phyloP scores from a whole-genome alignment of 2,888 invertebrate genomes.

The Ectobius pallidus region DNA sequence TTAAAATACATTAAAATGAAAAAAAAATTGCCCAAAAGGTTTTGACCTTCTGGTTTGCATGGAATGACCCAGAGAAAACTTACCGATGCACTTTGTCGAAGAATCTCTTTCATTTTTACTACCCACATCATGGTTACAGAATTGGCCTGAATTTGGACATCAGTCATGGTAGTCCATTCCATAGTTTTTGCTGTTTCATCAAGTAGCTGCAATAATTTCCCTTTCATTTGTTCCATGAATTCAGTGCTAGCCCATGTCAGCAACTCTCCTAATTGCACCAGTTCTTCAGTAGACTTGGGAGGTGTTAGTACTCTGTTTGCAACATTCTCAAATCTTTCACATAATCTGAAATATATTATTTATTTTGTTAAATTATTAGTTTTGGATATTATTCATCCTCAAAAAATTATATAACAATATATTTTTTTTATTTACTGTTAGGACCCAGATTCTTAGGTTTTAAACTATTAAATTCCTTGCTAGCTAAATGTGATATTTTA shows the following conservation, averaged over 20 bases:
- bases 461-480: no score
- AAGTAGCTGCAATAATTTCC: conserved; percentile 71
- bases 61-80: background rate
- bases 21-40: background rate
- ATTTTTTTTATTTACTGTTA: background rate
- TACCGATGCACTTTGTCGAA: conserved; percentile 75
- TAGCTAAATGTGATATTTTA: no score
- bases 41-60: no score
- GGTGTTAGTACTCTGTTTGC: conserved; percentile 70
- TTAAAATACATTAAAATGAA: background rate
- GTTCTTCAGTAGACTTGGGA: conserved; percentile 79
- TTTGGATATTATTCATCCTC: conserved; percentile 19
- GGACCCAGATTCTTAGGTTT: no score
- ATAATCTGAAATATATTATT: conserved; percentile 50
- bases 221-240: conserved; percentile 70
- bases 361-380: conserved; percentile 54
- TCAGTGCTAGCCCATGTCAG: conserved; percentile 79
- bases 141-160: conserved; percentile 79
- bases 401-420: background rate
- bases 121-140: conserved; percentile 86
- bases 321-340: conserved; percentile 70
- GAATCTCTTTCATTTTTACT: conserved; percentile 76
- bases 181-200: conserved; percentile 71
- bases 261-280: conserved; percentile 80
- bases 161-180: conserved; percentile 75